Evolutionary conservation across 2,797 vertebrate species (phyloP).

Genomic region (Spheniscus humboldti): DNA sequence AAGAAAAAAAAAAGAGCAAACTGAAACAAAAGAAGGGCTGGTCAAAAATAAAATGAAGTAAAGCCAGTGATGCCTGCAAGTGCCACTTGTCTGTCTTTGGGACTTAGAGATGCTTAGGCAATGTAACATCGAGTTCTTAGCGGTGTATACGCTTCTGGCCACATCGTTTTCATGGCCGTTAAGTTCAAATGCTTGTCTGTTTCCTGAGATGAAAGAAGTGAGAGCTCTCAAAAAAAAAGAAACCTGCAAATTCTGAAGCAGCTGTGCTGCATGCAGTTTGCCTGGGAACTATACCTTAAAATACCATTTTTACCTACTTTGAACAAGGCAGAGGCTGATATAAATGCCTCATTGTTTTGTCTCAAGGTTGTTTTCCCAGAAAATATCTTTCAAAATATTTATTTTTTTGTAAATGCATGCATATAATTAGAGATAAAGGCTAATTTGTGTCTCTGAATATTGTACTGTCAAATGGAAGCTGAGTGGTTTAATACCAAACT

Average conservation of each 20-base stretch:
- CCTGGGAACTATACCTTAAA: not conserved
- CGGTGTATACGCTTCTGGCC: not conserved
- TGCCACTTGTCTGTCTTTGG: not conserved
- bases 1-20: not conserved
- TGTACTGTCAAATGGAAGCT: conserved; percentile 4
- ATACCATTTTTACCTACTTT: not conserved
- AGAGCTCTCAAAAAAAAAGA: not conserved
- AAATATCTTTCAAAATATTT: conserved; percentile 34
- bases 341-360: not conserved
- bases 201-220: conserved; percentile 19
- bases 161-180: conserved; percentile 10
- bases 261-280: not conserved
- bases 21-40: conserved; percentile 2
- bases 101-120: not conserved
- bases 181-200: conserved; percentile 19
- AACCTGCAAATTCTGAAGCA: not conserved
- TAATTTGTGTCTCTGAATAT: conserved; percentile 2
- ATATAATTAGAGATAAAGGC: conserved; percentile 10
- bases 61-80: not conserved
- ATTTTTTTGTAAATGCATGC: not conserved
- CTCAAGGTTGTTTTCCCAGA: not conserved
- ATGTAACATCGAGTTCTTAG: not conserved
- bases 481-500: not conserved
- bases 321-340: not conserved
- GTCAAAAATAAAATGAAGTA: conserved; percentile 2